Evolutionary conservation across 2,888 invertebrate genomes (phyloP).

Genomic region (Apotomis capreana): DNA sequence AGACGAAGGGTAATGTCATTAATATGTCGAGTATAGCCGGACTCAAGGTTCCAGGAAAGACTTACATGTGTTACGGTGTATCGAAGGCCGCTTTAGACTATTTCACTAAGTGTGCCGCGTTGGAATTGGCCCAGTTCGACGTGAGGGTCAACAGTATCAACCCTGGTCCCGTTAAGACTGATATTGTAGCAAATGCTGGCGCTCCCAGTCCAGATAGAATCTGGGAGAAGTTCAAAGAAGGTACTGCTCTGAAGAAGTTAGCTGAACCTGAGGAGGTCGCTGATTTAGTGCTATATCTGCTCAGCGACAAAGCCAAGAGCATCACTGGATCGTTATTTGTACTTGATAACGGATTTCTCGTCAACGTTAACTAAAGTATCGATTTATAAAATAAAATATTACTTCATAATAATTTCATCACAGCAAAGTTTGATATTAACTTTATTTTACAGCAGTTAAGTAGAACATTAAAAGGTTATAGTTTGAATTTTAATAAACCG

Average conservation of each 20-base stretch:
- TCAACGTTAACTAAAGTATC: no score
- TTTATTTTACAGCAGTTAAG: no score
- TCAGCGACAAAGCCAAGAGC: slow-evolving; percentile 2
- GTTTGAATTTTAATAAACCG: no score
- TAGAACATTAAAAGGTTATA: no score
- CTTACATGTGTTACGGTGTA: background rate
- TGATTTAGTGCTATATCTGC: slow-evolving; percentile 2
- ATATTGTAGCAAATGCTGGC: background rate
- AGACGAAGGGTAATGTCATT: slow-evolving; percentile 5
- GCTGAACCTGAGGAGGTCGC: background rate
- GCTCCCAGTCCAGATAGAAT: background rate
- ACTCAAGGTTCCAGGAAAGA: background rate
- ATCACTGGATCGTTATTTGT: slow-evolving; percentile 1
- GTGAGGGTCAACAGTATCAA: background rate
- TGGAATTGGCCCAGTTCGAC: background rate
- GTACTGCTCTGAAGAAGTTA: background rate
- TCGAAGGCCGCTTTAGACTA: background rate
- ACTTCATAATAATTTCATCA: no score
- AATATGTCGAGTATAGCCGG: slow-evolving; percentile 7
- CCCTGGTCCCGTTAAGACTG: background rate
- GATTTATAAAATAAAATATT: no score
- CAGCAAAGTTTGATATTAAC: no score
- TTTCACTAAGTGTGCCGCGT: background rate
- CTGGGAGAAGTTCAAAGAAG: background rate
- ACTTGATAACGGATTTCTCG: background rate